phyloP scores from a whole-genome alignment of 1,140 invertebrate species.

The Zaprionus kolodkinae region DNA sequence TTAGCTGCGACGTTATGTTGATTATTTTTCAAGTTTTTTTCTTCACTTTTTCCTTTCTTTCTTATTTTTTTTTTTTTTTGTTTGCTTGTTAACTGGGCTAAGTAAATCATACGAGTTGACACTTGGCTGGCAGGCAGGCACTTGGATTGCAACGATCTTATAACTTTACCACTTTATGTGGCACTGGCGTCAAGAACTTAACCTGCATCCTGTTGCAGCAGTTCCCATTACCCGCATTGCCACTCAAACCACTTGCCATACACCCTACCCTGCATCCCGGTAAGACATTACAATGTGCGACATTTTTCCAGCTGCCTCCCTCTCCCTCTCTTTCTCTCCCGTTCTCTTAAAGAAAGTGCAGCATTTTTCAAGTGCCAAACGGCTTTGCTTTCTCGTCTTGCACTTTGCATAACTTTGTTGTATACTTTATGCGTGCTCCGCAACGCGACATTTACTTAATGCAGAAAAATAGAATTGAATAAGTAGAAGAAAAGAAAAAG shows the following conservation, averaged over 20 bases:
- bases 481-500: slow-evolving; percentile 7
- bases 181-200: slow-evolving; percentile 75
- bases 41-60: no score
- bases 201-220: slow-evolving; percentile 76
- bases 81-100: slow-evolving; percentile 55
- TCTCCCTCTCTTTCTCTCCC: no score
- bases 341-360: slow-evolving; percentile 33
- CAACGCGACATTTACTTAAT: slow-evolving; percentile 67
- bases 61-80: slow-evolving; percentile 38
- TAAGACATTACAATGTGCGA: slow-evolving; percentile 70
- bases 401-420: slow-evolving; percentile 81
- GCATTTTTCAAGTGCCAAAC: slow-evolving; percentile 72
- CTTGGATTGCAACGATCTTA: slow-evolving; percentile 49
- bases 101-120: slow-evolving; percentile 80
- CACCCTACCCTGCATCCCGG: background rate
- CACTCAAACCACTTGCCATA: slow-evolving; percentile 16
- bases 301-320: slow-evolving; percentile 36
- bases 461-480: slow-evolving; percentile 22
- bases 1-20: slow-evolving; percentile 39
- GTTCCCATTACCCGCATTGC: slow-evolving; percentile 51
- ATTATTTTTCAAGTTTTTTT: slow-evolving; percentile 37
- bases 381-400: slow-evolving; percentile 57
- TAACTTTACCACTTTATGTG: slow-evolving; percentile 79
- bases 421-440: slow-evolving; percentile 62
- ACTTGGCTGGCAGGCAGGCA: slow-evolving; percentile 55